Base-by-base conservation (phyloP, 2,797 vertebrate genomes). In the Distichodus sexfasciatus region DNA sequence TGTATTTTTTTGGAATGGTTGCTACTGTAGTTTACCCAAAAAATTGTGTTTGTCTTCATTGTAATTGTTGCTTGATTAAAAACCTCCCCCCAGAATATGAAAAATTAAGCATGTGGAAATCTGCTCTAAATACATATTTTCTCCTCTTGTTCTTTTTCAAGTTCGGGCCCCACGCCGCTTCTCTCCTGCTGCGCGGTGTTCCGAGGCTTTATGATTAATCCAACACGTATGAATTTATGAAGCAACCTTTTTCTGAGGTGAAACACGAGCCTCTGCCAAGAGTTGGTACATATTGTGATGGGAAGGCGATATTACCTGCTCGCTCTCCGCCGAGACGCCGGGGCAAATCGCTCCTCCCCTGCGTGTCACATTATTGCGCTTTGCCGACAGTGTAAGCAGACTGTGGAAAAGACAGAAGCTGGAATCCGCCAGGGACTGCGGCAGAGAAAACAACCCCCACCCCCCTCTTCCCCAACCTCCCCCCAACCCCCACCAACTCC, bases 361-460 rank as follows among this genome's bases (percentile, higher is more conserved):
- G 19, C 31, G 28, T 57, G 28, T 57, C 61, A 70, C 29, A 57
- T 61, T 68, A 48, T 47, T 72, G 58, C 61, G 26, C 40, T 57
- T 76, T 35, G 21, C 15, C 43, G 51, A 48, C 29, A 44, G 24
- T 65, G 40, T 48, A 54, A 36, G 43, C 23, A 74, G 35, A 62
- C 68, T 60, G 59, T 63, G 43, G n/a, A 68, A 74, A 50, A 77
- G 63, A 53, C 6, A 19, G 31, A 46, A 40, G 38, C 23, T 24
- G 40, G 26, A 64, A 67, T 64, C 23, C 67, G 67, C 17, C 24
- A 24, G 68, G 47, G 46, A 53, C 29, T 59, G 68, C 21, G 38
- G 51, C 28, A 63, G 33, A 44, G 60, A 75, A 74, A 75, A 69
- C 59, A 69, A 69, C 51, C 10, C n/a, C n/a, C n/a, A n/a, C n/a